Conservation (phyloP, 2,888 invertebrate genomes). For the Spilarctia lutea region DNA sequence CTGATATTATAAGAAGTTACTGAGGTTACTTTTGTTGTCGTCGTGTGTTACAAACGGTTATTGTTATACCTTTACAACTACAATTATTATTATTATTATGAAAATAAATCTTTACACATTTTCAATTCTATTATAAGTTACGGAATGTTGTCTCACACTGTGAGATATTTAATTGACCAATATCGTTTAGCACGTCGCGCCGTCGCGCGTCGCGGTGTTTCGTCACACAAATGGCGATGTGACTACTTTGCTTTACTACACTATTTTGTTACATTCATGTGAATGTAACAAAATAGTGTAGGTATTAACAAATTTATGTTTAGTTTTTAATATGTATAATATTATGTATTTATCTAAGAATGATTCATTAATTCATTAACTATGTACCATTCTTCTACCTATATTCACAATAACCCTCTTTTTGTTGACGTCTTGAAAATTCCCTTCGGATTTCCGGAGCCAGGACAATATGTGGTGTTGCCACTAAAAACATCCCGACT, state of each 20-base stretch:
- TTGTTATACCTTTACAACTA: no score
- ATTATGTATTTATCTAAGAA: neutral
- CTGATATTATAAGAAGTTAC: no score
- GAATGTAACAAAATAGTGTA: neutral
- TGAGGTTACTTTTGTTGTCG: no score
- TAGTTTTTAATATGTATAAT: neutral
- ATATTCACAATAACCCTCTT: neutral
- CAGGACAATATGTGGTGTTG: no score
- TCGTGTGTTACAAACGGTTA: no score
- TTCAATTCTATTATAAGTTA: neutral
- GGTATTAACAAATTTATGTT: neutral
- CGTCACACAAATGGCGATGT: neutral
- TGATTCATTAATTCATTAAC: neutral
- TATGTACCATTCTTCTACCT: no score
- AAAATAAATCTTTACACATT: neutral
- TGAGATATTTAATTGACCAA: neutral
- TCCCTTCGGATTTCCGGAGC: no score
- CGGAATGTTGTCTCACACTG: neutral
- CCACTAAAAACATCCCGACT: no score
- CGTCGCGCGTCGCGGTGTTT: neutral
- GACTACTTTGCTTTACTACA: no score
- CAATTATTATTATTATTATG: no score
- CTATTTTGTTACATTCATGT: no score
- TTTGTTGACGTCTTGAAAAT: no score
- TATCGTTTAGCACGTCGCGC: neutral